A percentile compares a stretch with the other conserved stretches of the same genome.
Conservation (phyloP, 2,888 invertebrate species). For the Heliothis peltigera region DNA sequence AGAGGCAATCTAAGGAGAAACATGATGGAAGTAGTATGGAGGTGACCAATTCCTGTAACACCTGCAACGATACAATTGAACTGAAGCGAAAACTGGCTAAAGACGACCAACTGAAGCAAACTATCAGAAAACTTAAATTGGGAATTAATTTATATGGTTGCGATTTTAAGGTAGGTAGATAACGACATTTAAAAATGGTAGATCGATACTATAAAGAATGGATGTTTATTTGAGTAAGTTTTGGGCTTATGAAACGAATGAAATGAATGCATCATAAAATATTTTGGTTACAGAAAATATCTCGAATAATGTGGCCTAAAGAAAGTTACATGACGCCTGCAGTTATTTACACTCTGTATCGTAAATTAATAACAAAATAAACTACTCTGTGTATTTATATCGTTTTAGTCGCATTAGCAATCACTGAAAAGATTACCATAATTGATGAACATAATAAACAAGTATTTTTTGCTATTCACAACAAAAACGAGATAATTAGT, state of each 20-base stretch:
- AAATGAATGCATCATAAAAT: not conserved
- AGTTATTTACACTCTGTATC: conserved; percentile 80
- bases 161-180: conserved; percentile 80
- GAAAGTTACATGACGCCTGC: conserved; percentile 81
- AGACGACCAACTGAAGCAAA: conserved; percentile 73
- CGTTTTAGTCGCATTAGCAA: not conserved
- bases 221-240: too few relatives aligned
- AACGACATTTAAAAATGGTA: not conserved
- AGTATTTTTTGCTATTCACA: conserved; percentile 17
- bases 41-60: conserved; percentile 69
- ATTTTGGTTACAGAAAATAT: conserved; percentile 82
- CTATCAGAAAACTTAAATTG: conserved; percentile 80
- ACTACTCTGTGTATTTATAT: conserved; percentile 38
- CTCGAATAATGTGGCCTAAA: conserved; percentile 79
- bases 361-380: conserved; percentile 81
- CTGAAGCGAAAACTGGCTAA: conserved; percentile 74
- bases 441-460: conserved; percentile 4
- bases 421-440: conserved; percentile 19
- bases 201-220: too few relatives aligned
- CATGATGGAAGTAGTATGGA: conserved; percentile 47
- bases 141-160: conserved; percentile 87
- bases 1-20: conserved; percentile 5
- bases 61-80: conserved; percentile 77
- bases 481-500: conserved; percentile 39
- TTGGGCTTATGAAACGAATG: too few relatives aligned